Evolutionary conservation across 1,140 invertebrate species (phyloP), one percentile per base, ranked within the genome.

Genomic region (Aphidius gifuensis): DNA sequence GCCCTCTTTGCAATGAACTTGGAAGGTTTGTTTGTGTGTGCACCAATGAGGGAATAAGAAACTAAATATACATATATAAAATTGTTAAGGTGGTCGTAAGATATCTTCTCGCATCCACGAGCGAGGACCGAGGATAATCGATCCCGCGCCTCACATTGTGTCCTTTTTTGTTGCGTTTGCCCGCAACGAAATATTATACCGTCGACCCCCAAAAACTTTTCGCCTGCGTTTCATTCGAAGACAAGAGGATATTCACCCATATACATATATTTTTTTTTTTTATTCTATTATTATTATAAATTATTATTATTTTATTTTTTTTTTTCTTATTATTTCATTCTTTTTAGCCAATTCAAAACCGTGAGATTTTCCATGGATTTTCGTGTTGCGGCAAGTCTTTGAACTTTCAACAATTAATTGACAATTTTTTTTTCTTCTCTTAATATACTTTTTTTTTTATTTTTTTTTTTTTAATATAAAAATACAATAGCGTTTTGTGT

Each of bases 131-230:
- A 74, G 70, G 73, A 75, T 73, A 77, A 77, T 77, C 74, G 74
- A 77, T 77, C 75, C 73, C 66, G 73, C 68, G 66, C 65, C 65
- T 68, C 64, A 71, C 73, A 77, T 77, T 78, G 73, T 77, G 74
- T 78, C 72, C 70, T 68, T 76, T 76, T 76, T 76, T 76, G 69
- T 77, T 69, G 47, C 58, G 48, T 72, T 68, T 66, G 67, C 69
- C 64, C 65, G 67, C 70, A 62, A 72, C 72, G 69, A 72, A 72
- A 76, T 76, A 76, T 75, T 73, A 70, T 66, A 64, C 59, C 57
- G 65, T n/a, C 8, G 50, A 53, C 38, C 50, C 46, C 46, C 46
- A 40, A 68, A 65, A 69, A 74, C 68, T 71, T 72, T 74, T 69
- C 62, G 72, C 61, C 23, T 66, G 58, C 47, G 46, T 45, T 49